Evolutionary conservation across 2,113 vertebrate species (phyloP), one percentile per base, ranked within the genome.

Genomic region (Ammospiza nelsoni): DNA sequence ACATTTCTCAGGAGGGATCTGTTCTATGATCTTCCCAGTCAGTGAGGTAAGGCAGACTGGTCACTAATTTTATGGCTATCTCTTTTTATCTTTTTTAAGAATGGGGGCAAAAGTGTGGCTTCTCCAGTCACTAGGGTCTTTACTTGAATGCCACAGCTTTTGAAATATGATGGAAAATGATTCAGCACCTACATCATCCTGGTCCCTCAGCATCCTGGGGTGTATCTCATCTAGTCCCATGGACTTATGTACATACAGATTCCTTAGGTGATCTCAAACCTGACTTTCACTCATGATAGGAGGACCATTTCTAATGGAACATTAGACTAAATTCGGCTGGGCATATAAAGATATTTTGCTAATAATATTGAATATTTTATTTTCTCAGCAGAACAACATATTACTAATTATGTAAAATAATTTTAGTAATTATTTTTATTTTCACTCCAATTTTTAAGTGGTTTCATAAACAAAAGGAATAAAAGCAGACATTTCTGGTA

Each of bases 21-120:
- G 9, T 49, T 65, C 28, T 7, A 25, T 46, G 39, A 17, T 44
- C 15, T 44, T 52, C 44, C 23, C 10, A 69, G 29, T 2, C 4
- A 14, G n/a, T 61, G 37, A 77, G 27, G 24, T 35, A 51, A 63
- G 23, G 7, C 15, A 77, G 37, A 48, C 12, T 12, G 9, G 22
- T 80, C 4, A 19, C 20, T 27, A 63, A n/a, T 54, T 73, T 29
- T 58, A 6, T 0, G 1, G 8, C 7, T 43, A 25, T 4, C 31
- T 21, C 9, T 85, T 67, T 66, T 43, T 15, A 37, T 2, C 5
- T 7, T 48, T 68, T 76, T 78, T 25, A 35, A 68, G 59, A 92
- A 61, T 11, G 11, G 1, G 3, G 25, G 2, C 8, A 69, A 29
- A 27, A 11, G 21, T 57, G 3, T 15, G 5, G 9, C 37, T 69